These are phyloP conservation scores for Heteromormyrus szaboi DNA, from an alignment of 2,797 vertebrate genomes.

Conservation along the genomic window DNA sequence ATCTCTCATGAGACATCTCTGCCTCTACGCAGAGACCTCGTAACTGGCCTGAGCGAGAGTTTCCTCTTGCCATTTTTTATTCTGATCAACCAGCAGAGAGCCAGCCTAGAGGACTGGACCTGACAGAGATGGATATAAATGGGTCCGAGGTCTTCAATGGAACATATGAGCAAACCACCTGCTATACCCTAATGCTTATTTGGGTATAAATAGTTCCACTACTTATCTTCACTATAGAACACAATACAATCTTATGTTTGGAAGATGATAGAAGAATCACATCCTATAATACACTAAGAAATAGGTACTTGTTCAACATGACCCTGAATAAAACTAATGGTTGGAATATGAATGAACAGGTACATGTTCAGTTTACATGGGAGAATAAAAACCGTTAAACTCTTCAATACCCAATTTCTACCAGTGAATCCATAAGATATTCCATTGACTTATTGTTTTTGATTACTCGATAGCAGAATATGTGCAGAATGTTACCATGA, in stretches of 20 bases:
- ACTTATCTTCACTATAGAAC: background rate
- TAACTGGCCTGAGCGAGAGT: background rate
- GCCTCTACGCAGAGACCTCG: background rate
- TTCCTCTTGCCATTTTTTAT: background rate
- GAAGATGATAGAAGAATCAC: background rate
- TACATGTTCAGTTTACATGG: background rate
- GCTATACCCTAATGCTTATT: background rate
- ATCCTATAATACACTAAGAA: background rate
- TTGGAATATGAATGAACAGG: background rate
- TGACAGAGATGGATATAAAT: background rate
- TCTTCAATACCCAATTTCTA: background rate
- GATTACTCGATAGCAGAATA: background rate
- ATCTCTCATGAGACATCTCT: background rate
- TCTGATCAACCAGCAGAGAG: background rate
- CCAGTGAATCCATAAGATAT: background rate
- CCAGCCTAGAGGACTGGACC: background rate
- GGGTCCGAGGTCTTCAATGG: background rate
- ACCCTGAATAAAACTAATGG: background rate
- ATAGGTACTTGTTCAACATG: background rate
- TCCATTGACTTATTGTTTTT: background rate
- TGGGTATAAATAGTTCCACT: background rate
- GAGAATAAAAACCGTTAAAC: background rate
- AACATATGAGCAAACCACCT: background rate
- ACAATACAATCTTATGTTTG: background rate
- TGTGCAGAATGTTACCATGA: background rate